A percentile compares a stretch with the other conserved stretches of the same genome.
Evolutionary conservation across 2,797 vertebrate genomes (phyloP).

Genomic region (Lophotriccus pileatus): DNA sequence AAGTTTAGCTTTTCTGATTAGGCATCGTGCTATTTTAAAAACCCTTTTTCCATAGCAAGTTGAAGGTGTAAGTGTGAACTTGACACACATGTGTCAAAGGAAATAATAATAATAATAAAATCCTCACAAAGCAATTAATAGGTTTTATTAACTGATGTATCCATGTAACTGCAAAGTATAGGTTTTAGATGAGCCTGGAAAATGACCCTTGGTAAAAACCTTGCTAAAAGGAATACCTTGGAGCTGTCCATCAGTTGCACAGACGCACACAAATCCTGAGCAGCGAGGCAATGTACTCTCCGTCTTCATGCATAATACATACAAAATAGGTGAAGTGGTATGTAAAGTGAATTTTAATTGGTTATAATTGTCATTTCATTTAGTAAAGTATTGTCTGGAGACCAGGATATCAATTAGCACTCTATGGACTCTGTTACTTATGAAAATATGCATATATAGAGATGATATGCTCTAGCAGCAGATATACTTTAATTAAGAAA

Average conservation of each 20-base stretch:
- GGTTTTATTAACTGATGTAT: constrained; percentile 56
- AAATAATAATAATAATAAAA: constrained; percentile 55
- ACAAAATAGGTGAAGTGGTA: constrained; percentile 82
- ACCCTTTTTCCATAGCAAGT: neutral
- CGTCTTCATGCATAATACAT: constrained; percentile 85
- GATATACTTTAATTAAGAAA: constrained; percentile 84
- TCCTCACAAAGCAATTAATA: constrained; percentile 35
- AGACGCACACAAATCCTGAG: constrained; percentile 74
- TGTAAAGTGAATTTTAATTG: constrained; percentile 89
- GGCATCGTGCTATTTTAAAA: constrained; percentile 26
- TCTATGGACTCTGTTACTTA: constrained; percentile 82
- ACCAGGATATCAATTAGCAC: constrained; percentile 86
- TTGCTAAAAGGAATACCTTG: constrained; percentile 67
- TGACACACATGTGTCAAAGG: constrained; percentile 55
- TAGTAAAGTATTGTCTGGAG: constrained; percentile 86
- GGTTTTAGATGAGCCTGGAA: constrained; percentile 58
- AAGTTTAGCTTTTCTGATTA: constrained; percentile 57
- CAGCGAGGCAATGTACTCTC: constrained; percentile 76
- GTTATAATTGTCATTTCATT: constrained; percentile 88
- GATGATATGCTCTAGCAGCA: constrained; percentile 73
- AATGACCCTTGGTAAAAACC: constrained; percentile 58
- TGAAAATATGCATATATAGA: constrained; percentile 82
- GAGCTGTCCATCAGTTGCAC: constrained; percentile 80
- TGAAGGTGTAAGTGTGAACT: constrained; percentile 38
- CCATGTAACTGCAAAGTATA: constrained; percentile 60